Conservation (phyloP, 2,113 vertebrate genomes). For the Morone saxatilis region DNA sequence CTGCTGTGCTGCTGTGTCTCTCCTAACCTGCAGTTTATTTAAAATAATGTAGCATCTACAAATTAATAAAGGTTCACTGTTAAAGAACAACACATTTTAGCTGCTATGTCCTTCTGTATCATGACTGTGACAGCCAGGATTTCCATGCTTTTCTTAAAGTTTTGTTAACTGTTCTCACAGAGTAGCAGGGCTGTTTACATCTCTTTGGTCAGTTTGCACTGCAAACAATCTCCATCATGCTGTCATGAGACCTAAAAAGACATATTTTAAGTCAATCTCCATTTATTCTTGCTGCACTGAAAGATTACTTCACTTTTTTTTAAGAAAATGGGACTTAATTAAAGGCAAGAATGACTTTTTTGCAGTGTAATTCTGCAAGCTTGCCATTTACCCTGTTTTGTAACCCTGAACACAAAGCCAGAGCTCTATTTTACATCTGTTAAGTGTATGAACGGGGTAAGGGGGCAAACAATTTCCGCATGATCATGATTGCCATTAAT, state of each 20-base stretch:
- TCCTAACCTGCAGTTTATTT: constrained; percentile 16
- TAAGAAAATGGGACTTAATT: not conserved
- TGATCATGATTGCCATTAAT: constrained; percentile 73
- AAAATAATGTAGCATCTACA: constrained; percentile 8
- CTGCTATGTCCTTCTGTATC: not conserved
- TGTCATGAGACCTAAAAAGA: not conserved
- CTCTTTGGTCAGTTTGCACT: not conserved
- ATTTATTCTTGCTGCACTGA: not conserved
- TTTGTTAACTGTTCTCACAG: not conserved
- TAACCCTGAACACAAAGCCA: constrained; percentile 19
- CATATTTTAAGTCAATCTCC: not conserved
- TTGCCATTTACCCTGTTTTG: constrained; percentile 8
- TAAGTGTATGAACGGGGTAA: constrained; percentile 38
- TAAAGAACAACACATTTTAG: not conserved
- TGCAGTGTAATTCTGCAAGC: not conserved
- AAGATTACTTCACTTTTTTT: not conserved
- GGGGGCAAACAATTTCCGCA: constrained; percentile 62
- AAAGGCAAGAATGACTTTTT: not conserved
- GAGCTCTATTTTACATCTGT: constrained; percentile 44
- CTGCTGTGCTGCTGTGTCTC: constrained; percentile 2
- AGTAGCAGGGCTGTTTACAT: not conserved
- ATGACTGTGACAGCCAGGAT: not conserved
- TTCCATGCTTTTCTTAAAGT: not conserved
- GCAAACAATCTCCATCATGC: not conserved
- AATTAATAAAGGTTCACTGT: constrained; percentile 5